Base-by-base conservation (phyloP, 2,797 vertebrate genomes). In the Furcifer pardalis region DNA sequence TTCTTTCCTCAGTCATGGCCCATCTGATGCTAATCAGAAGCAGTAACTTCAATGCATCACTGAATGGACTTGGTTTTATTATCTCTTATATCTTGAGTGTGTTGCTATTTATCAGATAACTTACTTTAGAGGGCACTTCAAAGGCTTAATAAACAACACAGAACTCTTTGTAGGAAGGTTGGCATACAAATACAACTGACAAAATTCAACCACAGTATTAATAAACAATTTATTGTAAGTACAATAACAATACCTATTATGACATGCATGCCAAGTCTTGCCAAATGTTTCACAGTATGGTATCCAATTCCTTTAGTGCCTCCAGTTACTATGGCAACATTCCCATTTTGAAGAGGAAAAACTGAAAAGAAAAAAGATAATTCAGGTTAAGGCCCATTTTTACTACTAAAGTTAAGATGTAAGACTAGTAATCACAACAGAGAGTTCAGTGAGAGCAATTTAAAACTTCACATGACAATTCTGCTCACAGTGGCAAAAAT, bases 281-380 rank as follows among this genome's bases (percentile, higher is more conserved):
- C 96, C 96, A 99, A 96, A 63, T 95, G 95, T 94, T 93, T 97
- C 30, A 96, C 97, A 6, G 97, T 97, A 91, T 97, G 95, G 87
- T 94, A 97, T 85, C 98, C 98, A 90, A 99, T 98, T 91, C 98
- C 98, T 92, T 96, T 96, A 88, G 97, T 92, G 46, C 97, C 98
- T 86, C 98, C 98, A 6, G 98, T 99, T 94, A 99, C 97, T 87
- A 99, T 96, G 93, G 97, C 98, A 94, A 98, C 97, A 86, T 96
- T 97, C 93, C 96, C 97, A 86, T 97, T 96, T 92, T 97, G 97
- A 84, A 89, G 95, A 88, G 97, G 95, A 74, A 97, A 92, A 93
- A 90, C 98, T 99, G 92, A 89, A 90, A 77, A 93, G 78, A 95
- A 85, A 95, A 78, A 89, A 92, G 91, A n/a, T 60, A 95, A 82